Base-by-base conservation (phyloP, 2,797 vertebrate genomes). In the Anisognathus igniventris region DNA sequence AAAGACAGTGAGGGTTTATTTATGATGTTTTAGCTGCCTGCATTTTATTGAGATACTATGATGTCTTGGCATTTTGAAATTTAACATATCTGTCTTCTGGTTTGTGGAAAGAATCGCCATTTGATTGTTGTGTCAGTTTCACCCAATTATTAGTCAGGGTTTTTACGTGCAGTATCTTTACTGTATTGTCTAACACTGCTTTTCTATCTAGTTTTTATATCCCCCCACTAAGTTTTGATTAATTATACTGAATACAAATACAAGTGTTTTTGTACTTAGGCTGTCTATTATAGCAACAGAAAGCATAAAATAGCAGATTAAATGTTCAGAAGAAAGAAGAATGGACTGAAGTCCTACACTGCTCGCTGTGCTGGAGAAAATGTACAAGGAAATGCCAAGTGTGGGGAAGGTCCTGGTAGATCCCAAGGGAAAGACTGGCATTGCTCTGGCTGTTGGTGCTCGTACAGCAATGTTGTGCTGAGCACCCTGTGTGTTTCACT, bases 231-330 rank as follows among this genome's bases (percentile, higher is more conserved):
- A 78, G 66, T 90, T 95, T 91, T 70, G 64, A 61, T 86, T 78
- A 67, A 71, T 67, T 85, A 30, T 24, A 44, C 33, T 90, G 51
- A 85, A 68, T 61, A 57, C 77, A 94, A 97, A 75, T 93, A 53
- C 2, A n/a, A 42, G 14, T 78, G 25, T 57, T 88, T 91, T 88
- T 27, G 4, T 56, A 71, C 14, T 80, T 37, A 71, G 31, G 22
- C 25, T 62, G 39, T 81, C 71, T 70, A 30, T 31, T 91, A n/a
- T 70, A 65, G 68, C 39, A 87, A 56, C 35, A 79, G 86, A 65
- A 92, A 88, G n/a, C 48, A 39, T 28, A 72, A 92, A 83, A 87
- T 42, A 21, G 60, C 54, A 48, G 67, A 76, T 44, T 31, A 65
- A 61, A 40, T 92, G 10, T 87, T 92, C 27, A 37, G 64, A 93